Evolutionary conservation across 2,888 invertebrate species (phyloP), one percentile per base, ranked within the genome.

Genomic region (Lepetodrilus schrolli): DNA sequence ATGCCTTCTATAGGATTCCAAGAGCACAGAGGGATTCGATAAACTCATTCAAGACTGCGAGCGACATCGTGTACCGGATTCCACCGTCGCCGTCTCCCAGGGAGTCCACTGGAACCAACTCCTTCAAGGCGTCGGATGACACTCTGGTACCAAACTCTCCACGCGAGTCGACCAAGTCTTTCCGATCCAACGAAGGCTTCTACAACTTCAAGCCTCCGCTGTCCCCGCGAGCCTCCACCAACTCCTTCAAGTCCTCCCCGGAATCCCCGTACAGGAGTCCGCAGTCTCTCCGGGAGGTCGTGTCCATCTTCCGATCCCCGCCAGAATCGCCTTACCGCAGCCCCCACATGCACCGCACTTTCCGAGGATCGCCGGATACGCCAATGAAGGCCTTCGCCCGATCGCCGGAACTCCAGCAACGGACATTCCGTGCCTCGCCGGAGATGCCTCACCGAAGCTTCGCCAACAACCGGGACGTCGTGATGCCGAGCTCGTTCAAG

Each of bases 141-240:
- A 77, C 78, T 1, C 49, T 78, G 30, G 75, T 78, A 30, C 80
- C 78, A 48, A 74, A 72, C n/a, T 80, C 80, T 8, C 80, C 80
- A 4, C 51, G 74, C 17, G 78, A 73, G 13, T 78, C 77, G 69
- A 70, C 77, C 17, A 78, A 78, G 58, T 76, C 80, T 3, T 80
- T 78, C 50, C 74, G 70, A 34, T 74, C 73, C 34, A 72, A 75
- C 26, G 79, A 78, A 3, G 74, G 49, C 4, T 77, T 74, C 43
- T 72, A 72, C 36, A 78, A 77, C 69, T 66, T 48, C 26, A 75
- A 74, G 34, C 76, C 80, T 17, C 78, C 80, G 1, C 69, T 78
- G 68, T 77, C 77, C 7, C 74, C 77, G 17, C 20, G 50, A 10
- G 72, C 71, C 13, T 38, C 68, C 23, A 66, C 74, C 65, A 75